Conservation (phyloP, 2,113 vertebrate species). For the Turdus rufiventris region DNA sequence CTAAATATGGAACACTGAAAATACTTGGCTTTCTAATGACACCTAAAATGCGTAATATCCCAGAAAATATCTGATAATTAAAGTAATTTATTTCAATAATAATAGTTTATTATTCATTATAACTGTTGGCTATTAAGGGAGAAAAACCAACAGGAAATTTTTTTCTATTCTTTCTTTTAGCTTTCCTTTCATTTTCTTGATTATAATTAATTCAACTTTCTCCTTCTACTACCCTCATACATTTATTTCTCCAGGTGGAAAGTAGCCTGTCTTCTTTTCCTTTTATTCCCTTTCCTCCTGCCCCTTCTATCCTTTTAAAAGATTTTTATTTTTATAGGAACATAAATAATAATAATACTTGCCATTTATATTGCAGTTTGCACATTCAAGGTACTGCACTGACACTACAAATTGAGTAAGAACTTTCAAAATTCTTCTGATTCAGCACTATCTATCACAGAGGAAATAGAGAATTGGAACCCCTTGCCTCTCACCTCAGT, state of each 20-base stretch:
- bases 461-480: constrained; percentile 19
- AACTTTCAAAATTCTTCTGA: constrained; percentile 26
- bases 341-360: constrained; percentile 24
- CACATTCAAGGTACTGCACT: not conserved
- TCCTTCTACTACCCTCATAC: not conserved
- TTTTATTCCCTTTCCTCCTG: not conserved
- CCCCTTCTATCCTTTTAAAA: not conserved
- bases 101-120: not conserved
- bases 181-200: not conserved
- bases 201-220: not conserved
- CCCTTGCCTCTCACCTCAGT: not conserved
- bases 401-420: constrained; percentile 32
- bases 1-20: not conserved
- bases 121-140: not conserved
- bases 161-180: not conserved
- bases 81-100: not conserved
- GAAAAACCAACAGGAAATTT: not conserved
- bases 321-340: constrained; percentile 25
- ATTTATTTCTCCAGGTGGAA: not conserved
- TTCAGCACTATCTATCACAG: constrained; percentile 33
- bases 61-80: not conserved
- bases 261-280: not conserved
- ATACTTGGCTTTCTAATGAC: not conserved
- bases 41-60: not conserved
- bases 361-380: constrained; percentile 10